These are phyloP conservation scores for Tyria jacobaeae DNA, from an alignment of 2,888 invertebrate species.

Conservation along the genomic window DNA sequence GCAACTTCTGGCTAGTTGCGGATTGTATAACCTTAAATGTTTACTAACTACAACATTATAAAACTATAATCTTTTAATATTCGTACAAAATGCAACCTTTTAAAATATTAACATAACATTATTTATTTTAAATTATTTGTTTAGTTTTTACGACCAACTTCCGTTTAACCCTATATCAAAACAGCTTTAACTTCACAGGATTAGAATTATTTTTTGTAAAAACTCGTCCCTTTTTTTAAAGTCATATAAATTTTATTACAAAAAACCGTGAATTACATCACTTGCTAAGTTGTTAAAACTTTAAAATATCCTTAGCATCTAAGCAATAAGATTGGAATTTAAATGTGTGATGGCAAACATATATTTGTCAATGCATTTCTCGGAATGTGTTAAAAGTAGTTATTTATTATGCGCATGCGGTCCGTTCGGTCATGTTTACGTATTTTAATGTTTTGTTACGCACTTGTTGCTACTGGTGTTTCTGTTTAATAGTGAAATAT, in stretches of 20 bases:
- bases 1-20: constrained; percentile 22
- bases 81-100: not conserved
- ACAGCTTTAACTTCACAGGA: constrained; percentile 54
- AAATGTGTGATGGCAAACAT: constrained; percentile 24
- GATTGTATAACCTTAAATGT: constrained; percentile 3
- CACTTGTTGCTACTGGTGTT: constrained; percentile 70
- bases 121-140: no score
- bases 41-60: not conserved
- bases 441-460: constrained; percentile 68
- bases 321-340: constrained; percentile 29
- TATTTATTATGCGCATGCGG: constrained; percentile 64
- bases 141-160: not conserved
- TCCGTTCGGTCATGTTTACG: constrained; percentile 62
- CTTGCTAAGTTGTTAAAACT: constrained; percentile 24
- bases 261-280: constrained; percentile 52
- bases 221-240: constrained; percentile 43
- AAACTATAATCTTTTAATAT: not conserved
- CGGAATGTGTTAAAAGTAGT: constrained; percentile 64
- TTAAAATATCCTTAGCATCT: constrained; percentile 11
- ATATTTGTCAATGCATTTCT: constrained; percentile 60
- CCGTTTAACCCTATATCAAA: constrained; percentile 32
- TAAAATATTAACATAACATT: no score
- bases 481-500: constrained; percentile 64
- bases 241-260: constrained; percentile 52
- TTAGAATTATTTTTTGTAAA: constrained; percentile 54